Base-by-base conservation (phyloP, 37 sponge, comb jelly and placozoan species). In the Haliclona indistincta region DNA sequence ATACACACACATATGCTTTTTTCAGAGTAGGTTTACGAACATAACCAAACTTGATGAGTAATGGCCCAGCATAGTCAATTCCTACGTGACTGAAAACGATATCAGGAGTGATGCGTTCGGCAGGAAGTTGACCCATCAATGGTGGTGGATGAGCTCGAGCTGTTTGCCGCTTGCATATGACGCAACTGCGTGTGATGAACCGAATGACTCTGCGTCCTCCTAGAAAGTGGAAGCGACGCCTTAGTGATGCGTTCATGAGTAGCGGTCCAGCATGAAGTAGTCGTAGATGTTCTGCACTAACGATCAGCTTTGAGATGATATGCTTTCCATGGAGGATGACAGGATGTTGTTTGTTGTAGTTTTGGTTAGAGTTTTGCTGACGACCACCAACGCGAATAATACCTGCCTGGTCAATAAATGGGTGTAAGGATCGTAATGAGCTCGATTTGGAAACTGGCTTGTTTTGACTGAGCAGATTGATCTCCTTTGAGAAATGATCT, bases 31-130 rank as follows among this genome's bases (percentile, higher is more conserved):
- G 68, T 56, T 64, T 72, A 38, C 67, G 63, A 19, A 63, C 41
- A 34, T 23, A 55, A 25, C 58, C 79, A 43, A 25, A 54, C 45
- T 84, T 84, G 64, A 70, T 49, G 30, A 62, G 52, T 3, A 76
- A 33, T 52, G 81, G 81, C 32, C 88, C 77, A 33, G 88, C 88
- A 70, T 75, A 87, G 66, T 87, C 88, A 5, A 87, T 43, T 38
- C 77, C 79, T 53, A 72, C 67, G 23, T 54, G 17, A 17, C 38
- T 38, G 43, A 85, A 85, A 19, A 43, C 68, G 2, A 37, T 6
- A 40, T 67, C 68, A 41, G 73, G 68, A 1, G 68, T 66, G 20
- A 73, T 49, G 11, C 79, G 58, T 54, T 77, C 51, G 15, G 13
- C 13, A 19, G 78, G 88, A 2, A 81, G 70, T 51, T 73, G 83